Evolutionary conservation across 2,797 vertebrate genomes (phyloP), one percentile per base, ranked within the genome.

Genomic region (Coregonus ussuriensis): DNA sequence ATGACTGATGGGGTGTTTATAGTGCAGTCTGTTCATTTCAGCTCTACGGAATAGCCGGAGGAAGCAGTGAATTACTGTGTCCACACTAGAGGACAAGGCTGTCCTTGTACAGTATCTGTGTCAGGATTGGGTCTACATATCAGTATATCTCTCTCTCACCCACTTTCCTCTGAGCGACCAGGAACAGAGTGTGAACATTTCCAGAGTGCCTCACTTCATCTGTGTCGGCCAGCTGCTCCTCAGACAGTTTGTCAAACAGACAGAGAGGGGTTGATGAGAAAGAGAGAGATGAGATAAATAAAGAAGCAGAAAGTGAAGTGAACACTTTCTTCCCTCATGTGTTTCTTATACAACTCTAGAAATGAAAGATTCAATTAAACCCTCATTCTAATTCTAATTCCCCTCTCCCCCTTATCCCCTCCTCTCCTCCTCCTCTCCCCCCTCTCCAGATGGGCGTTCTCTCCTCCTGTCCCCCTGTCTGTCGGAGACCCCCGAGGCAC

Each of bases 401-500:
- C 41, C 31, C 35, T 71, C 16, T 51, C 25, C 3, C 18, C 52
- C 9, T 13, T 3, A 11, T 11, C 21, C 11, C 1, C 2, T 56
- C 31, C 15, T 1, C n/a, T 18, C 7, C 16, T 41, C 41, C 65
- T 9, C 14, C n/a, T 72, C 35, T 16, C 41, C 59, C 14, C 14
- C 18, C 14, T 15, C 15, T 75, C 41, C 83, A 95, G 94, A 91
- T 51, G 92, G 92, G 0, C 91, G 93, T n/a, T 90, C 92, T 72
- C 88, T 94, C 71, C 90, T 94, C 74, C 85, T 94, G 62, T 84
- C 91, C 0, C 92, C 93, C 31, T 95, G 94, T 65, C 87, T 94
- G 72, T 86, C 89, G 18, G 92, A 92, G 79, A 93, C 94, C 9
- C 90, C 95, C 0, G 91, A 90, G 41, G 88, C 91, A 0, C 88